These are phyloP conservation scores for Chloebia gouldiae DNA, from an alignment of 2,113 vertebrate species.

Conservation along the genomic window DNA sequence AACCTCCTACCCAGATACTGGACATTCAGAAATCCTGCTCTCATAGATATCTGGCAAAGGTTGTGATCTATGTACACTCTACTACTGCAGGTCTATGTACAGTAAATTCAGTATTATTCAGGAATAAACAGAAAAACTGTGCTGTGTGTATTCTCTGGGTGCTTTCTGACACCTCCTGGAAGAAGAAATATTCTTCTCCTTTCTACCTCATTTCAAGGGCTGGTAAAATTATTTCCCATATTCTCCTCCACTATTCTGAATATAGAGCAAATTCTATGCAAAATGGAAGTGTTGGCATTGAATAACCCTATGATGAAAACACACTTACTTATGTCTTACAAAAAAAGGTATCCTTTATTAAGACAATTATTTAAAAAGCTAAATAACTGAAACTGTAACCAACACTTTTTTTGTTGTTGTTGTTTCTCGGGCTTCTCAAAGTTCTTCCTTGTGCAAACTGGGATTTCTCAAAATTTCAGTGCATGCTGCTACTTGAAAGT, in stretches of 20 bases:
- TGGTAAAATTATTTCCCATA: background rate
- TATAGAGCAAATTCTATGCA: background rate
- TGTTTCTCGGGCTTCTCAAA: background rate
- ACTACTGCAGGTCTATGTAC: background rate
- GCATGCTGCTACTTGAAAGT: background rate
- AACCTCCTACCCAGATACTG: background rate
- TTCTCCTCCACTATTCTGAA: background rate
- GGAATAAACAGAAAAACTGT: background rate
- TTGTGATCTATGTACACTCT: fast-evolving
- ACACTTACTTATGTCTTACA: background rate
- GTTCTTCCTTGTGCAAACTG: background rate
- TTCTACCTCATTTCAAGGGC: background rate
- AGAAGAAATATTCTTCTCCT: background rate
- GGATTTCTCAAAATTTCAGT: background rate
- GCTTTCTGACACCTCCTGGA: background rate
- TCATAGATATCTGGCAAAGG: background rate
- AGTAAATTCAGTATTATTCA: background rate
- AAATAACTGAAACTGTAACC: background rate
- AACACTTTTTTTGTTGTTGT: background rate
- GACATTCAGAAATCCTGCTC: background rate
- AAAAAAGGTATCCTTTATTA: background rate
- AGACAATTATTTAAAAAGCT: background rate
- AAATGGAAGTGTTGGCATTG: background rate
- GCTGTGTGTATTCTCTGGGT: background rate
- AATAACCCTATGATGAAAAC: background rate